Base-by-base conservation (phyloP, 1,140 invertebrate species). In the Drosophila tani region DNA sequence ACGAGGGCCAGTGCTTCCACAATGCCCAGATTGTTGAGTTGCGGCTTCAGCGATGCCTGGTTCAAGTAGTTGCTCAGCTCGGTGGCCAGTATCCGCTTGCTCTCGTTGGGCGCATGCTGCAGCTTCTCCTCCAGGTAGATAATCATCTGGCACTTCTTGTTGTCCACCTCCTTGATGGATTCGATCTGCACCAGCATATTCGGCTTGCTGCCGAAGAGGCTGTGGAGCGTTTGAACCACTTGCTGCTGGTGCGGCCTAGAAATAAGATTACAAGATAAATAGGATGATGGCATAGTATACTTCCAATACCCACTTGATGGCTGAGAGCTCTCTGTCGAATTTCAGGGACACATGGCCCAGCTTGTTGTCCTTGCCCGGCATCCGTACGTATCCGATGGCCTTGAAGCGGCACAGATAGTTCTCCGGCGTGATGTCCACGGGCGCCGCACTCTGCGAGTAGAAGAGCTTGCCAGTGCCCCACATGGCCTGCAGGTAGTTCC, bases 331-430 rank as follows among this genome's bases (percentile, higher is more conserved):
- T 91, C 98, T 97, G 81, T 96, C 96, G 79, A 99, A 96, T 47
- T 96, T 94, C 32, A 99, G 84, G 14, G 96, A 96, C 1, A 99
- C 97, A 17, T 98, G 93, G 4, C 98, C 98, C 82, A 98, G 96
- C 91, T 97, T 97, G 91, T 98, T 97, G 63, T 97, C 96, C 41
- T 95, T 95, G 2, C 95, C 95, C 0, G 97, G 97, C 79, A 98
- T 95, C 17, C 95, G 95, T 87, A 96, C 97, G 87, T 99, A 99
- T 0, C 97, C 97, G 29, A 99, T 96, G 4, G 98, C 97, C 94
- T 98, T 99, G 86, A 99, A 98, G 49, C 97, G 94, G 92, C 97
- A 99, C 29, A 98, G 95, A 4, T 97, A 97, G 93, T 99, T 99
- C 75, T 98, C 96, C 59, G 96, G 96, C 59, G 96, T 97, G 49